Conservation (phyloP, 2,797 vertebrate species). For the Galagoides demidoff region DNA sequence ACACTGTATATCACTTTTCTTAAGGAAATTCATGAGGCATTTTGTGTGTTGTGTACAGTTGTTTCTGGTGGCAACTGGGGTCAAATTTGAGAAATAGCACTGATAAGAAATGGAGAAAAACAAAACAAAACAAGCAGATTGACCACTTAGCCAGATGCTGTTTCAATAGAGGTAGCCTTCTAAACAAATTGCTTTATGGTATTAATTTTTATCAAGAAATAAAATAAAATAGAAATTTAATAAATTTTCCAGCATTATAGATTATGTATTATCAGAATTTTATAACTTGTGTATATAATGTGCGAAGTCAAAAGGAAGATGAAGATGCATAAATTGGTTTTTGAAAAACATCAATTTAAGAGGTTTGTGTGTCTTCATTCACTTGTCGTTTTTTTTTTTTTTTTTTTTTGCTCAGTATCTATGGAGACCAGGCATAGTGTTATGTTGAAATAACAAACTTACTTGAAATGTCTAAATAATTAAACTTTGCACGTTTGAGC, state of each 20-base stretch:
- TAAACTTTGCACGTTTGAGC: background rate
- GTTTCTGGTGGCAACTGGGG: background rate
- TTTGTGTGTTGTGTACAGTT: background rate
- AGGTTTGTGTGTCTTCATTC: background rate
- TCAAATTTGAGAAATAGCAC: background rate
- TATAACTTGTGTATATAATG: background rate
- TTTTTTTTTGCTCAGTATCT: background rate
- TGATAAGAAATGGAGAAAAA: background rate
- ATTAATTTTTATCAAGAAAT: background rate
- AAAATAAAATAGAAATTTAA: slow-evolving; percentile 3
- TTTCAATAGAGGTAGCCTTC: background rate
- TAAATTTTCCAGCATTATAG: background rate
- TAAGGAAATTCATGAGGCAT: background rate
- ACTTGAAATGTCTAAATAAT: background rate
- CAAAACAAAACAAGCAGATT: background rate
- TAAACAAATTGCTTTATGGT: background rate
- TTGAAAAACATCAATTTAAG: background rate
- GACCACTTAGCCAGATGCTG: background rate
- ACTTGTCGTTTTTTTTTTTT: background rate
- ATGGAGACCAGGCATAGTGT: background rate
- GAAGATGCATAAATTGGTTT: background rate
- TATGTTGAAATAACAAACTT: background rate
- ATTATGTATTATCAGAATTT: slow-evolving; percentile 11
- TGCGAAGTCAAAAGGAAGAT: background rate
- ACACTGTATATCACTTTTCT: background rate